Conservation (phyloP, 2,797 vertebrate genomes). For the Emydoidea blandingii region DNA sequence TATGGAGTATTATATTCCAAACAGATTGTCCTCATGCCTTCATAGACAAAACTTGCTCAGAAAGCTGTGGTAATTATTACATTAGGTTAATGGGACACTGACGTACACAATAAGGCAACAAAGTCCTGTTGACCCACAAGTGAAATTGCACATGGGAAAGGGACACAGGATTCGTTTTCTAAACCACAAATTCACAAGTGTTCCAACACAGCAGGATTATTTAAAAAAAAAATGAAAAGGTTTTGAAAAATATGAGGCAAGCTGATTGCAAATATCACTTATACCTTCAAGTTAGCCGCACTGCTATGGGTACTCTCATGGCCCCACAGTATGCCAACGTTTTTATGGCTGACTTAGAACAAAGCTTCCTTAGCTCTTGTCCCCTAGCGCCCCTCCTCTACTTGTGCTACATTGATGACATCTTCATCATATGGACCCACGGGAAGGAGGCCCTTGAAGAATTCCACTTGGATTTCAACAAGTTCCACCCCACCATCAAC, state of each 20-base stretch:
- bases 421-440: too few relatives aligned
- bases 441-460: too few relatives aligned
- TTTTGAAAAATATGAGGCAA: constrained; percentile 47
- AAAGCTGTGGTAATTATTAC: constrained; percentile 69
- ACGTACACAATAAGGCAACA: constrained; percentile 44
- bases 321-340: too few relatives aligned
- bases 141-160: constrained; percentile 67
- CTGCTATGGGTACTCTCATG: too few relatives aligned
- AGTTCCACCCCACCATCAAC: too few relatives aligned
- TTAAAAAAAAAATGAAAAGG: constrained; percentile 63
- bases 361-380: too few relatives aligned
- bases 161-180: not conserved
- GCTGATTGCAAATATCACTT: constrained; percentile 57
- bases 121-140: constrained; percentile 51
- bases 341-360: too few relatives aligned
- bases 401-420: too few relatives aligned
- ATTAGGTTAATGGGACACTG: constrained; percentile 64
- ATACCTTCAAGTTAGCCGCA: too few relatives aligned
- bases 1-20: constrained; percentile 74
- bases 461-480: too few relatives aligned
- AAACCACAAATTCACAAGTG: constrained; percentile 51
- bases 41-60: constrained; percentile 69
- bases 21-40: constrained; percentile 59
- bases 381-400: too few relatives aligned
- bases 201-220: constrained; percentile 33